Base-by-base conservation (phyloP, 2,113 vertebrate species). In the Orientallactaga bullata region DNA sequence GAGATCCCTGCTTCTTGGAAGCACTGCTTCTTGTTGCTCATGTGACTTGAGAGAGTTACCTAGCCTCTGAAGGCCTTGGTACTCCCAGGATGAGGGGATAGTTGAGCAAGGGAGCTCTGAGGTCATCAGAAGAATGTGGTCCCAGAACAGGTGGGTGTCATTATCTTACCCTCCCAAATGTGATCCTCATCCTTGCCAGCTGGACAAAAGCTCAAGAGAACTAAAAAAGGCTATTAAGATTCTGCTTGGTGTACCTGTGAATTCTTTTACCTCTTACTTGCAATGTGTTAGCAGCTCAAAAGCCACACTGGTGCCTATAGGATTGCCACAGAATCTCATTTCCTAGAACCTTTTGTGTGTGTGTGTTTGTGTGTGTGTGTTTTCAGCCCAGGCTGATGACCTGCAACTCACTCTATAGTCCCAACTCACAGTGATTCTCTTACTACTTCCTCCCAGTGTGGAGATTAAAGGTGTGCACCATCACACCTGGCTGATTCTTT, bases 241-340 rank as follows among this genome's bases (percentile, higher is more conserved):
- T 94, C 47, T 91, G 12, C 12, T 13, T 11, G 17, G 23, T 80
- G 23, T 55, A 78, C 11, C 24, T 61, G 61, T 90, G 73, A 84
- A 8, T 69, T 21, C 60, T 80, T 21, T 76, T 58, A 77, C 21
- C 37, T 82, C 20, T 39, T 84, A 66, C 63, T 60, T 89, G 9
- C 1, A 35, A 23, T 28, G 66, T 77, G 89, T 28, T 93, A 78
- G 37, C 11, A 90, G 26, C 58, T 18, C 85, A 71, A 61, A 91
- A 60, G 72, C 20, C 61, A 80, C 55, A 74, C 3, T 85, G 37
- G 4, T 63, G 8, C 13, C 73, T 13, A 28, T 69, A 60, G 91
- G 65, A 17, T 61, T 76, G 66, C 60, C 23, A 58, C 71, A 84
- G 88, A 96, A n/a, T 82, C 42, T 95, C 35, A 39, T 76, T 81